Conservation (phyloP, 2,113 vertebrate genomes). For the Notarius lentiginosus region DNA sequence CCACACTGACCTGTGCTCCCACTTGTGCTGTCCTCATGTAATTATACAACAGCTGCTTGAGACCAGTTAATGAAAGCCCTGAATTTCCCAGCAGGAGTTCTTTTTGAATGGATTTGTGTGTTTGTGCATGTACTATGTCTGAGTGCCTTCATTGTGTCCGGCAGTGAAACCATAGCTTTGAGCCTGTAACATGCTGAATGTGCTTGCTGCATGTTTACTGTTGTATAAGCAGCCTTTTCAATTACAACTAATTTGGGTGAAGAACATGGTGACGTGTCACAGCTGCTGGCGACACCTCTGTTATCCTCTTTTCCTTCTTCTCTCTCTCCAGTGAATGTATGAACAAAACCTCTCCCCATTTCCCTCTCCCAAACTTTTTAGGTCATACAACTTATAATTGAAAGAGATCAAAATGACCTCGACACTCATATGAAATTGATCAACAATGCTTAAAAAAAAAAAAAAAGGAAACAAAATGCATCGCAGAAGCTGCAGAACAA, state of each 20-base stretch:
- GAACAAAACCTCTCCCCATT: conserved; percentile 2
- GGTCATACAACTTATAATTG: no score
- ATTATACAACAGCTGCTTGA: conserved; percentile 42
- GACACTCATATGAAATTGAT: no score
- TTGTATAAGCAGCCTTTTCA: conserved; percentile 58
- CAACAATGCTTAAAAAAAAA: no score
- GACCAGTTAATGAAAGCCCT: conserved; percentile 24
- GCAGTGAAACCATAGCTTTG: conserved; percentile 25
- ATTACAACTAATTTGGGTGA: conserved; percentile 60
- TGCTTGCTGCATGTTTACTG: conserved; percentile 46
- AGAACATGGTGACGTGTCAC: conserved; percentile 48
- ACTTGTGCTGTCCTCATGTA: conserved; percentile 25
- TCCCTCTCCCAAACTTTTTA: neutral
- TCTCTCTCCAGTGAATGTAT: conserved; percentile 2
- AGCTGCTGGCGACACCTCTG: conserved; percentile 41
- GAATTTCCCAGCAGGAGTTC: conserved; percentile 22
- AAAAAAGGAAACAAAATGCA: no score
- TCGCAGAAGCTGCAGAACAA: no score
- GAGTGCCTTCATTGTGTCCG: conserved; percentile 20
- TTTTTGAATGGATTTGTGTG: conserved; percentile 23
- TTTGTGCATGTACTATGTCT: neutral
- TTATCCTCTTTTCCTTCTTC: conserved; percentile 13
- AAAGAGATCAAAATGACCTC: no score
- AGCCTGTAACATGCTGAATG: conserved; percentile 39
- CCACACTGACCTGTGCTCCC: conserved; percentile 24